Conservation (phyloP, 1,140 invertebrate species). For the Campoletis sonorensis region DNA sequence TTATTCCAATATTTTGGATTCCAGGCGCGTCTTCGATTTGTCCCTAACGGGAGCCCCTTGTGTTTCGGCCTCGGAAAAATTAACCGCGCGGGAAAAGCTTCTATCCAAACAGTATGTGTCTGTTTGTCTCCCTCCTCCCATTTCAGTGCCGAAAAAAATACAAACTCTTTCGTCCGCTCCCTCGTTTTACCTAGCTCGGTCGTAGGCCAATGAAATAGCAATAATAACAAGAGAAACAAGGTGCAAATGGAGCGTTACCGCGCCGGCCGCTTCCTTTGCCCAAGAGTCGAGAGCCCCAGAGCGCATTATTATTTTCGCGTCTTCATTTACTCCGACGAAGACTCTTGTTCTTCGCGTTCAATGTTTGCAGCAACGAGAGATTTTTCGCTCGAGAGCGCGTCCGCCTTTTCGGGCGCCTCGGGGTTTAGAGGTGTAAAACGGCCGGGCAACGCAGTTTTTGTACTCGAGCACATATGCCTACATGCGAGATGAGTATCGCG, state of each 20-base stretch:
- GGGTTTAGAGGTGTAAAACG: conserved; percentile 42
- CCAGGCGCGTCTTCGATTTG: not conserved
- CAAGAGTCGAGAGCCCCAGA: conserved; percentile 55
- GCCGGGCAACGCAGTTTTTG: conserved; percentile 9
- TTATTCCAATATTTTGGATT: conserved; percentile 13
- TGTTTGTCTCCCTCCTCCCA: not conserved
- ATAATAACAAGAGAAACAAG: too few relatives aligned
- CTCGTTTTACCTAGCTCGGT: too few relatives aligned
- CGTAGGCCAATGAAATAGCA: too few relatives aligned
- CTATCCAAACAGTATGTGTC: not conserved
- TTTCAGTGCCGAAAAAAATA: not conserved
- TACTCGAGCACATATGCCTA: not conserved
- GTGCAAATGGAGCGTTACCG: too few relatives aligned
- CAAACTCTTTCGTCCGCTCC: too few relatives aligned
- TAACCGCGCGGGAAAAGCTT: conserved; percentile 21
- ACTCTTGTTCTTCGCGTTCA: not conserved
- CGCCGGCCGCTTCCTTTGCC: too few relatives aligned
- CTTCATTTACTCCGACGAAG: conserved; percentile 70
- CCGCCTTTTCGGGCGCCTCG: conserved; percentile 64
- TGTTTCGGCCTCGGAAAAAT: not conserved
- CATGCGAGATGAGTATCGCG: not conserved
- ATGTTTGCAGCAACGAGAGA: conserved; percentile 55
- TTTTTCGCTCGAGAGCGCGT: conserved; percentile 66
- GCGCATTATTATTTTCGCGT: conserved; percentile 71
- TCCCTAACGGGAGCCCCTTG: not conserved